A percentile compares a stretch with the other conserved stretches of the same genome.
Evolutionary conservation across 2,797 vertebrate genomes (phyloP).

Genomic region (Chaenodraco wilsoni): DNA sequence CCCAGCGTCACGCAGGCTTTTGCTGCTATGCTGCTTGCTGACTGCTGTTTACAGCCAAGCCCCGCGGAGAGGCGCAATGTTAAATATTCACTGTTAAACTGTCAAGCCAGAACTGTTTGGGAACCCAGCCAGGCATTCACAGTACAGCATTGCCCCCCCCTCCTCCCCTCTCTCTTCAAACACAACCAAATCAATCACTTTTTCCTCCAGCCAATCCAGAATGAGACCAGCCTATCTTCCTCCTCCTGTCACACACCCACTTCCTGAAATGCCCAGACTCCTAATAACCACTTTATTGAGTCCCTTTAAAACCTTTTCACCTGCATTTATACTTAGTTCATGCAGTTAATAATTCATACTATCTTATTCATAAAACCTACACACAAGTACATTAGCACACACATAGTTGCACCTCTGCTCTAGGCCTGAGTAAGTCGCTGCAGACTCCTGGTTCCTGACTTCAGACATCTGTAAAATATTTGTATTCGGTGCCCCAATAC

Average conservation of each 20-base stretch:
- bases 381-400: slow-evolving; percentile 40
- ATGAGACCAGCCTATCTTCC: slow-evolving; percentile 36
- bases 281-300: slow-evolving; percentile 29
- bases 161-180: slow-evolving; percentile 36
- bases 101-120: slow-evolving; percentile 78
- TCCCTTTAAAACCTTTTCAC: slow-evolving; percentile 12
- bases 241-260: slow-evolving; percentile 37
- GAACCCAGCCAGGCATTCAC: slow-evolving; percentile 74
- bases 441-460: slow-evolving; percentile 72
- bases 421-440: slow-evolving; percentile 34
- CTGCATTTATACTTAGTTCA: slow-evolving; percentile 18
- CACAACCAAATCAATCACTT: slow-evolving; percentile 48
- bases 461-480: slow-evolving; percentile 86
- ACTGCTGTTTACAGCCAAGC: slow-evolving; percentile 76
- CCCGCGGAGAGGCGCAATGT: slow-evolving; percentile 72
- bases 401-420: slow-evolving; percentile 38
- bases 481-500: slow-evolving; percentile 81
- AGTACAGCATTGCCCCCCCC: slow-evolving; percentile 48
- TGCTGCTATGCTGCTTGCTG: slow-evolving; percentile 63
- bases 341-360: not conserved
- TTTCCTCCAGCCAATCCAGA: slow-evolving; percentile 41
- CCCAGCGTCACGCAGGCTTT: slow-evolving; percentile 68
- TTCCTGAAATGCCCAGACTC: slow-evolving; percentile 43
- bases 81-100: slow-evolving; percentile 86
- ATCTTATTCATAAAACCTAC: slow-evolving; percentile 47